Evolutionary conservation across 2,113 vertebrate genomes (phyloP), one percentile per base, ranked within the genome.

Genomic region (Limnothrissa miodon): DNA sequence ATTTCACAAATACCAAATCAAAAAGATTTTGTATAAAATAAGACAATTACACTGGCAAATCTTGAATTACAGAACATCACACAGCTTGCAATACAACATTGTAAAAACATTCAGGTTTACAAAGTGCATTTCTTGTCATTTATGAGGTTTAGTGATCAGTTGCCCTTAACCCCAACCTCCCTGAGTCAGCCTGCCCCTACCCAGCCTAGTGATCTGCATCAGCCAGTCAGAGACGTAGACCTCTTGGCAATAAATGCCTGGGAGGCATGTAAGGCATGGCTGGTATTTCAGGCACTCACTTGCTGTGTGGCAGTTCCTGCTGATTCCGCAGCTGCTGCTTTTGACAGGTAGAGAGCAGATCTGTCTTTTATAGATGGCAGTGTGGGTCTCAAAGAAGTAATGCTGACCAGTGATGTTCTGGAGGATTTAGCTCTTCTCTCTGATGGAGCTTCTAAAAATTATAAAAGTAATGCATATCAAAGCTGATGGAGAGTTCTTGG

Each of bases 281-380:
- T 89, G 39, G 90, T 33, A 87, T 87, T 7, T 85, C 85, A 89
- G 83, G 89, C 90, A 91, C 96, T 96, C 94, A 97, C 96, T 82
- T 87, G 80, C 84, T 91, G 92, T 81, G 85, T 0, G 51, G 81
- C 83, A 90, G 86, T 90, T 91, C 89, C 91, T 84, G 90, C 85
- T 84, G 87, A 70, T 86, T 92, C 88, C 80, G 85, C 90, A 74
- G 94, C 93, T 91, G 94, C 91, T 93, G 94, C 86, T 90, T 90
- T 93, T 19, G 92, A 94, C 82, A 95, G 94, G 92, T 95, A 96
- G 84, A 87, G 90, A 87, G 91, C 92, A 0, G 94, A 96, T 90
- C 93, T 92, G 87, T 95, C 94, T 93, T 93, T 96, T 89, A 96
- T 93, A 0, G 94, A 95, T 82, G 83, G 87, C 45, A 89, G 89